Evolutionary conservation across 2,888 invertebrate genomes (phyloP).

Genomic region (Coremacera marginata): DNA sequence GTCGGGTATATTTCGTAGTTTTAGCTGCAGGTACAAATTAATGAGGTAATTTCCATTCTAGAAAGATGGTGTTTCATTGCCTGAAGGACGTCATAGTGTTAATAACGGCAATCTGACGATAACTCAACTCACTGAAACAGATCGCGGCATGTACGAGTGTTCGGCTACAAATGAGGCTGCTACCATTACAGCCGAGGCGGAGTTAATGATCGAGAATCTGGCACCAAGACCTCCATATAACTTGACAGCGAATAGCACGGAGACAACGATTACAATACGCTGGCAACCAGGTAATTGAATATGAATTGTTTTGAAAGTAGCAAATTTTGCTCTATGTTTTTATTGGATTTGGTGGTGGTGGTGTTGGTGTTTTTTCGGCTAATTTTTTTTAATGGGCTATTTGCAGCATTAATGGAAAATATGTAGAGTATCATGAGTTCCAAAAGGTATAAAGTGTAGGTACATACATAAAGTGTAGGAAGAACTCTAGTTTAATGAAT

Average conservation of each 20-base stretch:
- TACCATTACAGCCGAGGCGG: slow-evolving; percentile 83
- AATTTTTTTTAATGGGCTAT: no score
- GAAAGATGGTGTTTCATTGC: slow-evolving; percentile 82
- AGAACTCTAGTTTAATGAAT: no score
- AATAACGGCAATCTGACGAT: slow-evolving; percentile 87
- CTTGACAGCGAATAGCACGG: slow-evolving; percentile 81
- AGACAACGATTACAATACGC: slow-evolving; percentile 79
- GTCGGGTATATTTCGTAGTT: slow-evolving; percentile 71
- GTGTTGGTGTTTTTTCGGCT: slow-evolving; percentile 3
- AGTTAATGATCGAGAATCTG: slow-evolving; percentile 85
- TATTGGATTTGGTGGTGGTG: not conserved
- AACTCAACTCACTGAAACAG: slow-evolving; percentile 82
- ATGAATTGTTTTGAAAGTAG: not conserved
- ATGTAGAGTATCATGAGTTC: no score
- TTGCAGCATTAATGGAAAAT: no score
- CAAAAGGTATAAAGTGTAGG: no score
- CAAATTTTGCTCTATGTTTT: no score
- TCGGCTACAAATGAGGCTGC: slow-evolving; percentile 89
- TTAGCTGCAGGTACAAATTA: not conserved
- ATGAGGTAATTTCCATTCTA: slow-evolving; percentile 58
- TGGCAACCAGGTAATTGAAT: slow-evolving; percentile 80
- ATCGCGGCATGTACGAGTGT: slow-evolving; percentile 89
- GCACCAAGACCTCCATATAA: slow-evolving; percentile 93
- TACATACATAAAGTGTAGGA: no score
- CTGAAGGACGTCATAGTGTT: slow-evolving; percentile 76